phyloP scores from a whole-genome alignment of 2,113 vertebrate species.

The Geococcyx californianus region DNA sequence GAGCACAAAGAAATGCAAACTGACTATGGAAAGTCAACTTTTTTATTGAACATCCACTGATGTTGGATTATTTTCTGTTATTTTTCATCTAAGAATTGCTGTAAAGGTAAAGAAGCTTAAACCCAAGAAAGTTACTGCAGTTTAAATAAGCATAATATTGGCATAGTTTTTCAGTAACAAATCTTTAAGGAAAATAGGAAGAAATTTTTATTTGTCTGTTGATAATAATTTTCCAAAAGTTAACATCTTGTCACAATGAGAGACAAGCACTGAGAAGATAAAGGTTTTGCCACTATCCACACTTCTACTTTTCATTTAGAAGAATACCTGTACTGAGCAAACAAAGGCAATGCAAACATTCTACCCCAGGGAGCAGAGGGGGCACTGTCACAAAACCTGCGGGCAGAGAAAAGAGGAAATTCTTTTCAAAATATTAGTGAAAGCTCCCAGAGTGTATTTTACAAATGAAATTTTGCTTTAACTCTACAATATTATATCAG shows the following conservation, averaged over 20 bases:
- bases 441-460: background rate
- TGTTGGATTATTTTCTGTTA: background rate
- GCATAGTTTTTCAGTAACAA: background rate
- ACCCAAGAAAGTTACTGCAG: background rate
- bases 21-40: background rate
- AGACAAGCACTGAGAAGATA: background rate
- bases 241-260: background rate
- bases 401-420: background rate
- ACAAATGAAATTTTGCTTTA: background rate
- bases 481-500: background rate
- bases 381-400: background rate
- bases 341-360: background rate
- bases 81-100: background rate
- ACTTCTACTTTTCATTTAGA: background rate
- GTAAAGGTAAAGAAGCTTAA: background rate
- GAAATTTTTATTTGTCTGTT: background rate
- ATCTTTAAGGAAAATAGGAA: background rate
- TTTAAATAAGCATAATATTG: background rate
- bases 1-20: background rate
- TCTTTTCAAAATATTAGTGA: background rate
- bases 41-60: background rate
- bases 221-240: background rate
- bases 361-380: background rate
- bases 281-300: background rate
- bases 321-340: background rate